These are phyloP conservation scores for Drosophila picticornis DNA, from an alignment of 2,888 invertebrate genomes.

Conservation along the genomic window DNA sequence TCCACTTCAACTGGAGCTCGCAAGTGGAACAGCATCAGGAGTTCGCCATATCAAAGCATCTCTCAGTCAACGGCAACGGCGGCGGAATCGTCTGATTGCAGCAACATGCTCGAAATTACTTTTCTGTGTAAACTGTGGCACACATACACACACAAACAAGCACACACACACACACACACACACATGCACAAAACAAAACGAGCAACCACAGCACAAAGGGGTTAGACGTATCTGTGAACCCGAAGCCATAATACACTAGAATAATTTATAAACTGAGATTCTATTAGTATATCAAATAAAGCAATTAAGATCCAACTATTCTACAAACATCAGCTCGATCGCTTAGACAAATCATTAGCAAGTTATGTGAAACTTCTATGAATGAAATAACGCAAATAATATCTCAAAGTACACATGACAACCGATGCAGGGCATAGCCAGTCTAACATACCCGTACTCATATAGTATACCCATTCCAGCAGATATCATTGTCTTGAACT, in stretches of 20 bases:
- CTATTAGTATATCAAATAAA: neutral
- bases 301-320: neutral
- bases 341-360: neutral
- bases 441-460: conserved; percentile 9
- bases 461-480: conserved; percentile 38
- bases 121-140: conserved; percentile 79
- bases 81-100: conserved; percentile 76
- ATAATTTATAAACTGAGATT: neutral
- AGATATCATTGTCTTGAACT: conserved; percentile 73
- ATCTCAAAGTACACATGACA: neutral
- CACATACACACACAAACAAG: conserved; percentile 30
- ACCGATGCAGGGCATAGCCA: conserved; percentile 10
- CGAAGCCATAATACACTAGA: conserved; percentile 47
- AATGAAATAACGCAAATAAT: neutral
- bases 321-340: neutral
- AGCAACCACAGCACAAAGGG: conserved; percentile 33
- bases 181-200: conserved; percentile 41
- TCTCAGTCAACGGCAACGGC: conserved; percentile 57
- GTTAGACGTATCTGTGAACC: conserved; percentile 28
- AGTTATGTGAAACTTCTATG: neutral
- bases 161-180: conserved; percentile 20
- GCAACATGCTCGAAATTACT: conserved; percentile 81
- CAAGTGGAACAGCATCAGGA: conserved; percentile 43
- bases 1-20: conserved; percentile 17
- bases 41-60: conserved; percentile 74